Evolutionary conservation across 1,140 invertebrate genomes (phyloP).

Genomic region (Notospermus geniculatus): DNA sequence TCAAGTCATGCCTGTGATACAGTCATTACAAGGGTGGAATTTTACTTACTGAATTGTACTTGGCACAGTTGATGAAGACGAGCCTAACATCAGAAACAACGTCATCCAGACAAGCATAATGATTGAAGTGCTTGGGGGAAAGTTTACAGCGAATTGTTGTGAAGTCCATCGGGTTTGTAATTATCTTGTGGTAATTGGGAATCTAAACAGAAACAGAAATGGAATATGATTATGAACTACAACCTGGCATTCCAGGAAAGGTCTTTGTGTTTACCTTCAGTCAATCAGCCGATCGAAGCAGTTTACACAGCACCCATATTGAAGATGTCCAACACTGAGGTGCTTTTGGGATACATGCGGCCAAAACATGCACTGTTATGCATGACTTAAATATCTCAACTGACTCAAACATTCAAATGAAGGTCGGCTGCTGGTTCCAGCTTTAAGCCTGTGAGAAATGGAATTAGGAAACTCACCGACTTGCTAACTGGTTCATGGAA

Average conservation of each 20-base stretch:
- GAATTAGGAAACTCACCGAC: slow-evolving; percentile 65
- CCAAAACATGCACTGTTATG: no score
- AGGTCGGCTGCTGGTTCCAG: no score
- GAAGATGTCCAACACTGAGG: no score
- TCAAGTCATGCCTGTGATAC: no score
- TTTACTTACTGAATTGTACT: slow-evolving; percentile 75
- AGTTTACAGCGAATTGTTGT: slow-evolving; percentile 77
- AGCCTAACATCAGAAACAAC: slow-evolving; percentile 79
- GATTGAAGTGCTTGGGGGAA: slow-evolving; percentile 67
- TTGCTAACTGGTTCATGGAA: slow-evolving; percentile 79
- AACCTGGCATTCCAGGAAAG: no score
- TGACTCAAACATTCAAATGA: no score
- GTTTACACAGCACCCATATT: no score
- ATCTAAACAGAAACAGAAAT: slow-evolving; percentile 60
- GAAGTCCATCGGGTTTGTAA: slow-evolving; percentile 79
- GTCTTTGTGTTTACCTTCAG: no score
- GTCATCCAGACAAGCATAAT: slow-evolving; percentile 73
- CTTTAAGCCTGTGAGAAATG: no score
- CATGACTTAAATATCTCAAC: no score
- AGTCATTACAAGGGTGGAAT: neutral
- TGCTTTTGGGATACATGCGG: no score
- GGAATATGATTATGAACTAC: neutral
- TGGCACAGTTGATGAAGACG: slow-evolving; percentile 84
- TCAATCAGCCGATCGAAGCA: no score
- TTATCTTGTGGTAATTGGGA: slow-evolving; percentile 73